These are phyloP conservation scores for Poeciliopsis presidionis DNA, from an alignment of 2,797 vertebrate genomes.

Conservation along the genomic window DNA sequence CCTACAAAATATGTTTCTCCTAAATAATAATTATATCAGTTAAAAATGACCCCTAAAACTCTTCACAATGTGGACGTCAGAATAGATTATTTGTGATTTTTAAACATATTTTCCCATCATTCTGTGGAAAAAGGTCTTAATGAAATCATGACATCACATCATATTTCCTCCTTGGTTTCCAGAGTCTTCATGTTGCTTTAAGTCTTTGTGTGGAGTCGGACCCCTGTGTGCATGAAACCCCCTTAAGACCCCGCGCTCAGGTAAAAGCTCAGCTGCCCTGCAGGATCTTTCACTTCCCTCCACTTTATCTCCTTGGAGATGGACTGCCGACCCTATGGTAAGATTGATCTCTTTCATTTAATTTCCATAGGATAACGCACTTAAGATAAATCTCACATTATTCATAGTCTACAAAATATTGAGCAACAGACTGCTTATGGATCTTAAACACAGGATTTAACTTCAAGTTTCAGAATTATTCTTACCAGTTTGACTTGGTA, in stretches of 20 bases:
- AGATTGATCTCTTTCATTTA: slow-evolving; percentile 14
- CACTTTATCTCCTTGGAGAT: slow-evolving; percentile 55
- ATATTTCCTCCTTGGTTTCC: not conserved
- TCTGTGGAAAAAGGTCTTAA: not conserved
- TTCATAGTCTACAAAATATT: too few species aligned
- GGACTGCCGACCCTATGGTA: slow-evolving; percentile 22
- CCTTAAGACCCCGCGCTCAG: slow-evolving; percentile 34
- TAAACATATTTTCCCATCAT: not conserved
- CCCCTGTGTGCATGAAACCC: slow-evolving; percentile 54
- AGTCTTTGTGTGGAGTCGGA: slow-evolving; percentile 10
- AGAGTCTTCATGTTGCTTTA: not conserved
- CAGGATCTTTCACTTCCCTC: slow-evolving; percentile 30
- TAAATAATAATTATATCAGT: not conserved
- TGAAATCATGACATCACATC: not conserved
- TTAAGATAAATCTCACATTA: too few species aligned
- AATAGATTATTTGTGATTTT: not conserved
- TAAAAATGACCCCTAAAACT: not conserved
- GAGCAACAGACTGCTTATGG: too few species aligned
- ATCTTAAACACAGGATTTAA: too few species aligned
- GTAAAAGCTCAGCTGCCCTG: slow-evolving; percentile 47
- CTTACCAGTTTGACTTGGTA: too few species aligned
- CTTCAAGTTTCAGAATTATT: too few species aligned
- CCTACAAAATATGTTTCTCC: not conserved
- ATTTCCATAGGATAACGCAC: too few species aligned
- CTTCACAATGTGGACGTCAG: not conserved